Base-by-base conservation (phyloP, 2,113 vertebrate genomes). In the Edolisoma coerulescens region DNA sequence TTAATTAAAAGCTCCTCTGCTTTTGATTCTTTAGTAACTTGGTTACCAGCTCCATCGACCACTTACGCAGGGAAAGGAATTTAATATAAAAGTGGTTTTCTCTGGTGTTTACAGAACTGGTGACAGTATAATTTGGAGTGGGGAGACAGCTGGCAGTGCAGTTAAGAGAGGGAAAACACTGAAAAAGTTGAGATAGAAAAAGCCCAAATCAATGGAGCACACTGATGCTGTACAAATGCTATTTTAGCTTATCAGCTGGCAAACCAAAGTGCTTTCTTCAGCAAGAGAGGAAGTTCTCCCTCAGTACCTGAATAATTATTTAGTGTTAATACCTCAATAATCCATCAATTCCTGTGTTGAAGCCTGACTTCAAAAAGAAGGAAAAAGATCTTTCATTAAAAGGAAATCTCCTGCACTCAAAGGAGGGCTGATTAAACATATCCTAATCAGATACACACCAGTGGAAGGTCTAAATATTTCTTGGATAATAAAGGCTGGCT, bases 1-100 rank as follows among this genome's bases (percentile, higher is more conserved):
- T 94, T 97, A 96, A 97, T 96, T 97, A 95, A 97, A 94, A 92
- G 64, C 91, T 80, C 54, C 87, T 89, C 91, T 35, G 71, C 74
- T 85, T 86, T 75, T 50, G 88, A 79, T 93, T 96, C 79, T 87
- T 76, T 22, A 71, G 79, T 92, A 96, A 88, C 81, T 89, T 49
- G 35, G 90, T 95, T 97, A 97, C 75, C 60, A 73, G 76, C 65
- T 85, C 89, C 44, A 54, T 2, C 49, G 39, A 81, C 76, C 75
- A 56, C 56, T 93, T 83, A 64, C 10, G 6, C 42, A 32, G 64
- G 5, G 53, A 93, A 74, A 95, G 61, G 89, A 97, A 97, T 91
- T 91, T 85, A 68, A 94, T 95, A 84, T 14, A 75, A 81, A 93
- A 44, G 35, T 37, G 73, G 22, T 35, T 90, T 84, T 77, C 54